Base-by-base conservation (phyloP, 2,113 vertebrate species). In the Lampris megalopsis region DNA sequence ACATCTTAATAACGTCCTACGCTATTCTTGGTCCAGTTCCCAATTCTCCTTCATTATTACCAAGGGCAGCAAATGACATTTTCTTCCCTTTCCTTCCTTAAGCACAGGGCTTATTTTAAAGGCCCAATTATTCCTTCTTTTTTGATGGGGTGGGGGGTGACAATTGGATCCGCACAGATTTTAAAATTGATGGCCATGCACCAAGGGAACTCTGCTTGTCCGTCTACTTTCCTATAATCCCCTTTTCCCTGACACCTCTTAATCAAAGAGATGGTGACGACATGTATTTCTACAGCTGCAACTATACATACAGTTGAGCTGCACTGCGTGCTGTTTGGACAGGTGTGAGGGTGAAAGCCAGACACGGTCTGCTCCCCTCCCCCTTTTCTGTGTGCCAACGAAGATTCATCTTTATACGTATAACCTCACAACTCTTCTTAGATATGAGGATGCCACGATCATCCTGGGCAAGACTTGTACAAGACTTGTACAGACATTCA, bases 21-120 rank as follows among this genome's bases (percentile, higher is more conserved):
- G 71, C 75, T 88, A 85, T 81, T 89, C 50, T 86, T 88, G 75
- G 72, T 70, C 48, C 61, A 57, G 54, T 69, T 84, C 63, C 73
- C 71, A 80, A 52, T 70, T 73, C 62, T 49, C 66, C 49, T 1
- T 58, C 60, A 62, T 64, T 5, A 54, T 69, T 69, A 75, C 79
- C 83, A 76, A 85, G 79, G 84, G 69, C 80, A 79, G 11, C 0
- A 6, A 66, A 72, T 49, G n/a, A 37, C 71, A 64, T 73, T 80
- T 79, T 72, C 47, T 68, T 57, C 65, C 62, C 52, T 40, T 60
- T 24, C 24, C 24, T 24, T 24, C 24, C 24, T 10, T 0, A 57
- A 76, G 24, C 40, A 42, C n/a, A 71, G 3, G 5, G 56, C 64
- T 71, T 42, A 65, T 7, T 68, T 5, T 47, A 6, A 52, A 37